Evolutionary conservation across 2,113 vertebrate species (phyloP).

Genomic region (Australoheros scitulus): DNA sequence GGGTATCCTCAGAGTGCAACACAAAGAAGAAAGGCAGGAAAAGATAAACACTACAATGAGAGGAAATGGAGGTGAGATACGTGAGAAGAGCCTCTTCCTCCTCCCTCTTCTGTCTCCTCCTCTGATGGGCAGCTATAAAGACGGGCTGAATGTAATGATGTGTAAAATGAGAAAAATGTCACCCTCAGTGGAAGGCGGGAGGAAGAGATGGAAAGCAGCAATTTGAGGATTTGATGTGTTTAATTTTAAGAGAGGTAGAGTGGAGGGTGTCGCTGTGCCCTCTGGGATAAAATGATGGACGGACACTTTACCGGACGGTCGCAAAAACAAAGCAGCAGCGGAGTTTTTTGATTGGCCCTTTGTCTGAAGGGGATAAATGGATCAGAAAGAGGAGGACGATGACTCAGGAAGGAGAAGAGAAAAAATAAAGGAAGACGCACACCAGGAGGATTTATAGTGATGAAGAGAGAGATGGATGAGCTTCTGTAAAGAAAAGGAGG

Average conservation of each 20-base stretch:
- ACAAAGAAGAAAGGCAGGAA: not conserved
- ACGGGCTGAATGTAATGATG: conserved; percentile 73
- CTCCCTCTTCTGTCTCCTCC: conserved; percentile 18
- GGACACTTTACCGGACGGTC: conserved; percentile 3
- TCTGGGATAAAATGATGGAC: conserved; percentile 57
- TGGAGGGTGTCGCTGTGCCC: conserved; percentile 24
- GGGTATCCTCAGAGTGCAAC: not conserved
- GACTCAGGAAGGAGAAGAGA: not conserved
- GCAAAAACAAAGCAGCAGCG: not conserved
- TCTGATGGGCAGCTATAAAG: conserved; percentile 63
- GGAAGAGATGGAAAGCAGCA: conserved; percentile 33
- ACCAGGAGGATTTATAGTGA: conserved; percentile 37
- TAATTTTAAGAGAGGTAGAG: conserved; percentile 53
- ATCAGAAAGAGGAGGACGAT: not conserved
- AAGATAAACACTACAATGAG: conserved; percentile 1
- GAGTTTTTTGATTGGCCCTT: not conserved
- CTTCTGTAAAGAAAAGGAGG: not conserved
- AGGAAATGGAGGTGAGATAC: conserved; percentile 18
- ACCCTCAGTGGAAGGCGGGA: conserved; percentile 32
- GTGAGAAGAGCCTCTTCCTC: conserved; percentile 16
- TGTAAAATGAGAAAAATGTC: conserved; percentile 81
- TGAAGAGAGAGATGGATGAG: conserved; percentile 1
- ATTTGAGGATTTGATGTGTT: conserved; percentile 63
- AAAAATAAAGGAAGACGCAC: not conserved
- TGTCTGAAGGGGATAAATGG: conserved; percentile 28